A percentile compares a stretch with the other conserved stretches of the same genome.
Conservation (phyloP, 2,113 vertebrate genomes). For the Elaphurus davidianus region DNA sequence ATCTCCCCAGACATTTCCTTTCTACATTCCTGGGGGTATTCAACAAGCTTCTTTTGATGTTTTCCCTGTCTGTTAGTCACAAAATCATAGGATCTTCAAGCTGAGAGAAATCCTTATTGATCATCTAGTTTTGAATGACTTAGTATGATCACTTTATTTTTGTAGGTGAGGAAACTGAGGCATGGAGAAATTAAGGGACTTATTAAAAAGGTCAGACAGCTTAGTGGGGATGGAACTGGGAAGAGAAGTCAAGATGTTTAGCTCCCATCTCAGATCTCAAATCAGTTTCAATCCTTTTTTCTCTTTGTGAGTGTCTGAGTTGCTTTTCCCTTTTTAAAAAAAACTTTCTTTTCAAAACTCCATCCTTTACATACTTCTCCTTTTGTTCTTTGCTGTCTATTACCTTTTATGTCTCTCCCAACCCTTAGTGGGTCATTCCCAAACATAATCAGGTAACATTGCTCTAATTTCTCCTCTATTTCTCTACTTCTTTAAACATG, state of each 20-base stretch:
- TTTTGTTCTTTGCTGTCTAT: not conserved
- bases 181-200: slow-evolving; percentile 44
- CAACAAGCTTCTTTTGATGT: slow-evolving; percentile 65
- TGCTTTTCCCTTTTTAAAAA: not conserved
- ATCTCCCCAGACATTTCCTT: slow-evolving; percentile 55
- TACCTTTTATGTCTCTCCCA: not conserved
- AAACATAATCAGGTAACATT: not conserved
- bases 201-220: slow-evolving; percentile 33
- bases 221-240: slow-evolving; percentile 10
- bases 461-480: not conserved
- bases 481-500: not conserved
- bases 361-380: slow-evolving; percentile 23
- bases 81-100: slow-evolving; percentile 60
- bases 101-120: slow-evolving; percentile 40
- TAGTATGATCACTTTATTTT: not conserved
- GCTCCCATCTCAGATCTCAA: slow-evolving; percentile 3
- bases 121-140: slow-evolving; percentile 46
- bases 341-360: not conserved
- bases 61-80: slow-evolving; percentile 57
- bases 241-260: slow-evolving; percentile 34
- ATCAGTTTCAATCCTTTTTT: slow-evolving; percentile 37
- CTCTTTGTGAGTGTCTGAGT: not conserved
- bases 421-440: not conserved
- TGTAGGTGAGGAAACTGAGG: slow-evolving; percentile 65
- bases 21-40: slow-evolving; percentile 62